Percentiles rank a stretch among this genome's conserved stretches.
These are phyloP conservation scores for Dendropsophus ebraccatus DNA, from an alignment of 2,113 vertebrate species.

Conservation along the genomic window DNA sequence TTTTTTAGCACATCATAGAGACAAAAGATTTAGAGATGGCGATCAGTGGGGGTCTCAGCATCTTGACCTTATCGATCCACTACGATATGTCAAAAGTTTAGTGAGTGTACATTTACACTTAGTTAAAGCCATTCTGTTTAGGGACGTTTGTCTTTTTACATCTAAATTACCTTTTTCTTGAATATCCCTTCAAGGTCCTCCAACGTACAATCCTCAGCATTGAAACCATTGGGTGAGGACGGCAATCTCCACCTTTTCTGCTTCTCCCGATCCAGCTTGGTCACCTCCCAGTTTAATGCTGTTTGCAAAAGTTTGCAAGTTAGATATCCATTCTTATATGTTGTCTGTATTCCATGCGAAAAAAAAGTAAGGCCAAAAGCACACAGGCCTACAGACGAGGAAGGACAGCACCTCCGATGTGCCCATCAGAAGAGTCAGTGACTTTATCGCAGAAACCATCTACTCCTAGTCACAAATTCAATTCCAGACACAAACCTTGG, in stretches of 20 bases:
- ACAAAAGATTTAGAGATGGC: no score
- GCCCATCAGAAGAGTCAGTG: neutral
- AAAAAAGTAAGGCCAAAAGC: neutral
- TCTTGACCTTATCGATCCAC: no score
- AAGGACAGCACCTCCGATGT: neutral
- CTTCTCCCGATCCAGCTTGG: slow-evolving; percentile 30
- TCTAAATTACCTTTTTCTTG: slow-evolving; percentile 61
- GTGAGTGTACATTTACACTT: no score
- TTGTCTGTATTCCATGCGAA: neutral
- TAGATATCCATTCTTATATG: neutral
- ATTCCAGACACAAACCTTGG: no score
- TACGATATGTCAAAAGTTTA: no score
- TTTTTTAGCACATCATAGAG: no score
- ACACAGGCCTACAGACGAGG: neutral
- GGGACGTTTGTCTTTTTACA: no score
- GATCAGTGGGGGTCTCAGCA: no score
- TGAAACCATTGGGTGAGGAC: neutral
- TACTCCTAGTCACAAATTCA: no score
- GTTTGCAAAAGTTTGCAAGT: slow-evolving; percentile 37
- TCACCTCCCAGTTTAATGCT: slow-evolving; percentile 53
- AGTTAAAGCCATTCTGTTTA: no score
- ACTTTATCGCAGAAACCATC: no score
- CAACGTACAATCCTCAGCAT: slow-evolving; percentile 37
- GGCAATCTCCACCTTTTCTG: neutral
- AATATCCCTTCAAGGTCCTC: slow-evolving; percentile 58